phyloP scores from a whole-genome alignment of 2,797 vertebrate species.

The Amniataba percoides region DNA sequence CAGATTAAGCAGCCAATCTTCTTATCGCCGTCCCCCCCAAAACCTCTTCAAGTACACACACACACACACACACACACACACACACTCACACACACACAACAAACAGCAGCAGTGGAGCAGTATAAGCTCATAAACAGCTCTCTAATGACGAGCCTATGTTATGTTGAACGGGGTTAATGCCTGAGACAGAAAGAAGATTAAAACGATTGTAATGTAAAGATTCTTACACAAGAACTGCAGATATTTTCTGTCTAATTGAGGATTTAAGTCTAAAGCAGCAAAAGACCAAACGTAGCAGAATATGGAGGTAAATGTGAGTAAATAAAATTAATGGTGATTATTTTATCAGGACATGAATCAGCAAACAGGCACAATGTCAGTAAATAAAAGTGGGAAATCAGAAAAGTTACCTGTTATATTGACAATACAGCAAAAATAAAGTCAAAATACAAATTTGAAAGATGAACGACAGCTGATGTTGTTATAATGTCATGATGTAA shows the following conservation, averaged over 20 bases:
- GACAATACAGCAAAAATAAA: neutral
- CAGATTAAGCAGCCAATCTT: constrained; percentile 59
- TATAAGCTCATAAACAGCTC: constrained; percentile 52
- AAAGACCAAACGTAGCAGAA: too few relatives aligned
- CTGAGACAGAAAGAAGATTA: neutral
- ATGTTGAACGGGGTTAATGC: neutral
- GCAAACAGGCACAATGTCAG: neutral
- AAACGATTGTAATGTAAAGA: neutral
- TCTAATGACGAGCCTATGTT: constrained; percentile 31
- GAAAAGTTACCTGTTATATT: too few relatives aligned
- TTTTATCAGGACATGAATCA: neutral
- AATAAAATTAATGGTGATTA: neutral
- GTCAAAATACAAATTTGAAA: neutral
- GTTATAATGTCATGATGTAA: neutral
- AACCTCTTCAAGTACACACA: neutral
- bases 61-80: constrained; percentile 20
- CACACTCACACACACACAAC: constrained; percentile 16
- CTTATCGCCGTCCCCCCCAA: constrained; percentile 46
- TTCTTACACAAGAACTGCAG: neutral
- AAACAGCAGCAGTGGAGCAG: constrained; percentile 14
- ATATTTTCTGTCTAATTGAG: neutral
- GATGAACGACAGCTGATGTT: too few relatives aligned
- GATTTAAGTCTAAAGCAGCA: constrained; percentile 2
- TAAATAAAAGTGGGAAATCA: neutral
- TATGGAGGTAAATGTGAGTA: neutral